Base-by-base conservation (phyloP, 2,113 vertebrate genomes). In the Rhipidura dahli region DNA sequence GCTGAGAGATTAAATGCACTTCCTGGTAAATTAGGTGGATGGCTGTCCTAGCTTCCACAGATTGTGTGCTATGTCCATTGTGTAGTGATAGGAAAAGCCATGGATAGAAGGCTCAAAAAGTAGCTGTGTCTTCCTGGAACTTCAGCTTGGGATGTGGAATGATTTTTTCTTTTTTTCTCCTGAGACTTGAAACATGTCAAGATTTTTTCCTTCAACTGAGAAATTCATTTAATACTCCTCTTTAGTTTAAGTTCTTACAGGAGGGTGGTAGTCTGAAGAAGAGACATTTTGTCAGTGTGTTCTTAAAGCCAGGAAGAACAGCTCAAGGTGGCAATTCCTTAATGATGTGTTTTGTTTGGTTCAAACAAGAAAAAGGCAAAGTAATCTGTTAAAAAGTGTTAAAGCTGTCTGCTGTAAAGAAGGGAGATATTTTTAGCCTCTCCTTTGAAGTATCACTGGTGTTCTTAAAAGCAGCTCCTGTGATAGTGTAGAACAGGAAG, bases 11-110 rank as follows among this genome's bases (percentile, higher is more conserved):
- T 8, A 70, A 57, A 17, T 61, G n/a, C n/a, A 23, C 1, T 49
- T 88, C 39, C 17, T 83, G 49, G 27, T 83, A 44, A 54, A 54
- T 79, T 1, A 59, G 17, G 57, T 64, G 63, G 8, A n/a, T 3
- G 5, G 20, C 30, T 85, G 11, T 66, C 8, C 0, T 45, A 19
- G 12, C 28, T 73, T 84, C 47, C 15, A 14, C 17, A 45, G 42
- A 2, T 69, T 31, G 35, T 1, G 1, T 81, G 7, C 30, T 3
- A 3, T 1, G 0, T 60, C 47, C 13, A 3, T 33, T 28, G 31
- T 28, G 10, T 61, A 27, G 37, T 15, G 24, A 20, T 11, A 44
- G 59, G 72, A 72, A 70, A 33, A 63, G 23, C 28, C 7, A 6
- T 44, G 6, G 3, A 5, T 15, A 24, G 26, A 69, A 60, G 37